phyloP scores from a whole-genome alignment of 2,113 vertebrate species.

The Galeopterus variegatus region DNA sequence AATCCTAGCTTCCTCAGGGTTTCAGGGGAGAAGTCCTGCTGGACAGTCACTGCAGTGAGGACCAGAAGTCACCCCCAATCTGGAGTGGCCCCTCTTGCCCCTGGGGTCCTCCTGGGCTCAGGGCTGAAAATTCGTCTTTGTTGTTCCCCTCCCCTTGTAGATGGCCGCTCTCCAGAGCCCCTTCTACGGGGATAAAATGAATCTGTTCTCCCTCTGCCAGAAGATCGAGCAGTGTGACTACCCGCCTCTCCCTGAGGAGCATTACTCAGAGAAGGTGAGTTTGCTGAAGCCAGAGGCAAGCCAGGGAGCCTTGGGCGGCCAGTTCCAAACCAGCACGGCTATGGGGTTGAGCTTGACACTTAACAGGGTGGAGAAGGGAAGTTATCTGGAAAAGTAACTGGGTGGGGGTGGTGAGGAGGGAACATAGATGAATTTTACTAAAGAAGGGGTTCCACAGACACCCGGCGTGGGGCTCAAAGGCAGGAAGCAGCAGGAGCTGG shows the following conservation, averaged over 20 bases:
- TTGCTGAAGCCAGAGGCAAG: fast-evolving
- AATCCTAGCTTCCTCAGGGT: neutral
- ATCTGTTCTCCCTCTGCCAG: conserved; percentile 93
- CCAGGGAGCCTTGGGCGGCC: fast-evolving
- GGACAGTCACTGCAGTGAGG: neutral
- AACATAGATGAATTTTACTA: neutral
- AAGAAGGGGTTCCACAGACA: fast-evolving
- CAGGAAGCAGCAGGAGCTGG: conserved; percentile 73
- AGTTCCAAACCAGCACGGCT: neutral
- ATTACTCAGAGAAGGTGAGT: conserved; percentile 93
- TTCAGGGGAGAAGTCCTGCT: neutral
- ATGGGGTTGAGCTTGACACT: neutral
- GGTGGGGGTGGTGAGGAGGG: neutral
- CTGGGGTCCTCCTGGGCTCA: neutral
- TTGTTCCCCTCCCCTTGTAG: conserved; percentile 80
- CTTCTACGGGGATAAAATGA: conserved; percentile 95
- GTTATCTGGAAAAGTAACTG: neutral
- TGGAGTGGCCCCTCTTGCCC: neutral
- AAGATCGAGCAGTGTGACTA: conserved; percentile 95
- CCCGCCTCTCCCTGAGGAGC: conserved; percentile 92
- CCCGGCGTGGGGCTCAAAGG: neutral
- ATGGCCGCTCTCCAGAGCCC: conserved; percentile 95
- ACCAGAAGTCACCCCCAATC: neutral
- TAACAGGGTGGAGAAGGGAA: neutral
- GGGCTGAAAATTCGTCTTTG: neutral